Percentiles rank a stretch among this genome's conserved stretches.
Evolutionary conservation across 2,888 invertebrate genomes (phyloP).

Genomic region (Philopedon plagiatum): DNA sequence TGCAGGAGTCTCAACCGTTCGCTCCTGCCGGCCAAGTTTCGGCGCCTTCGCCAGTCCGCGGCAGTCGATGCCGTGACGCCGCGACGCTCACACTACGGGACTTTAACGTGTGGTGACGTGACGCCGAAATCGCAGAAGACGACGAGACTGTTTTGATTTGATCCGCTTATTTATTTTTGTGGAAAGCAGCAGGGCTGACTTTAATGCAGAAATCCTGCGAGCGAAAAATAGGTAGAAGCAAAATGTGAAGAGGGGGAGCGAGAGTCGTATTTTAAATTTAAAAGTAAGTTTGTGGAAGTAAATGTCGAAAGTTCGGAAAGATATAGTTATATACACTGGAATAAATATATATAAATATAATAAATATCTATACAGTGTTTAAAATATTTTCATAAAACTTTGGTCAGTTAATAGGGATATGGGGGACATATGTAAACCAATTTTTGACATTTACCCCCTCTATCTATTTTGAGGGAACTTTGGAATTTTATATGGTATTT

Average conservation of each 20-base stretch:
- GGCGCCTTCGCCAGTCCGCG: conserved; percentile 37
- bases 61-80: conserved; percentile 59
- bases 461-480: too few relatives aligned
- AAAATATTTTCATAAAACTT: too few relatives aligned
- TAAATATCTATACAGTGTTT: too few relatives aligned
- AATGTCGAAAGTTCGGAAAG: too few relatives aligned
- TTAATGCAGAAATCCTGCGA: not conserved
- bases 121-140: not conserved
- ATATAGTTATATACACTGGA: too few relatives aligned
- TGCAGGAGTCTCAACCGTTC: conserved; percentile 25
- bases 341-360: too few relatives aligned
- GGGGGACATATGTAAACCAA: too few relatives aligned
- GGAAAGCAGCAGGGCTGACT: not conserved
- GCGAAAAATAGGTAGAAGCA: not conserved
- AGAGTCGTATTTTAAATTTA: not conserved
- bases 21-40: conserved; percentile 40
- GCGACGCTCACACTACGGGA: conserved; percentile 56
- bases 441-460: too few relatives aligned
- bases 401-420: too few relatives aligned
- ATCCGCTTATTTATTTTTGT: not conserved
- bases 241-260: not conserved
- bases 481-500: too few relatives aligned
- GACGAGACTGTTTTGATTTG: conserved; percentile 7
- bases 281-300: conserved; percentile 5
- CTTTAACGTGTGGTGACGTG: not conserved